A percentile compares a stretch with the other conserved stretches of the same genome.
Conservation (phyloP, 1,140 invertebrate genomes). For the Brachionus manjavacas region DNA sequence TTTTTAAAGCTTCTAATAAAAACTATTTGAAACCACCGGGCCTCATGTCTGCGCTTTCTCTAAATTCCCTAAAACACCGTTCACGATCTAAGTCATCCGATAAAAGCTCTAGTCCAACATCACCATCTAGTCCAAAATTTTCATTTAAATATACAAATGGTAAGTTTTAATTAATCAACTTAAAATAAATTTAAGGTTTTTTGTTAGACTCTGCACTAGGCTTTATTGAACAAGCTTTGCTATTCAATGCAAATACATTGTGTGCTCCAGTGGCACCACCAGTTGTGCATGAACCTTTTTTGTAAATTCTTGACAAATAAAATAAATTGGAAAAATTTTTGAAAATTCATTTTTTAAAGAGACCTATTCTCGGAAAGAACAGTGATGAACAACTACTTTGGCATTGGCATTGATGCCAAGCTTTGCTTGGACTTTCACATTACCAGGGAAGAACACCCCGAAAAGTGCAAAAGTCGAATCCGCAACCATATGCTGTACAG, state of each 20-base stretch:
- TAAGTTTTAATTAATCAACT: background rate
- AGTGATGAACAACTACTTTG: constrained; percentile 99
- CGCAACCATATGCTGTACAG: constrained; percentile 92
- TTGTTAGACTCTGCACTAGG: constrained; percentile 53
- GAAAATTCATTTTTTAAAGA: background rate
- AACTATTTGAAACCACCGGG: background rate
- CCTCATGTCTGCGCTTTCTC: background rate
- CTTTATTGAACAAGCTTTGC: constrained; percentile 79
- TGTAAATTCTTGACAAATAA: background rate
- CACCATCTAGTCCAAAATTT: constrained; percentile 36
- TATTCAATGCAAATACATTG: constrained; percentile 90
- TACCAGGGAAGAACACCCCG: constrained; percentile 89
- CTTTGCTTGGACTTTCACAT: constrained; percentile 95
- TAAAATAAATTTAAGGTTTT: background rate
- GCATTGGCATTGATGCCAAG: constrained; percentile 95
- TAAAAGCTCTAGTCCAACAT: constrained; percentile 38
- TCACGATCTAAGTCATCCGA: constrained; percentile 20
- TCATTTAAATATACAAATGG: background rate
- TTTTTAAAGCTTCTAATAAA: background rate
- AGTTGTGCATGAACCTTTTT: constrained; percentile 30
- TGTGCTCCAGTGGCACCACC: constrained; percentile 70
- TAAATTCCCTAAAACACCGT: background rate
- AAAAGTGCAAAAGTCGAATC: constrained; percentile 79
- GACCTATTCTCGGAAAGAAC: background rate
- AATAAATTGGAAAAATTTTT: background rate